Evolutionary conservation across 2,888 invertebrate genomes (phyloP), one percentile per base, ranked within the genome.

Genomic region (Torymus aiolomorphi): DNA sequence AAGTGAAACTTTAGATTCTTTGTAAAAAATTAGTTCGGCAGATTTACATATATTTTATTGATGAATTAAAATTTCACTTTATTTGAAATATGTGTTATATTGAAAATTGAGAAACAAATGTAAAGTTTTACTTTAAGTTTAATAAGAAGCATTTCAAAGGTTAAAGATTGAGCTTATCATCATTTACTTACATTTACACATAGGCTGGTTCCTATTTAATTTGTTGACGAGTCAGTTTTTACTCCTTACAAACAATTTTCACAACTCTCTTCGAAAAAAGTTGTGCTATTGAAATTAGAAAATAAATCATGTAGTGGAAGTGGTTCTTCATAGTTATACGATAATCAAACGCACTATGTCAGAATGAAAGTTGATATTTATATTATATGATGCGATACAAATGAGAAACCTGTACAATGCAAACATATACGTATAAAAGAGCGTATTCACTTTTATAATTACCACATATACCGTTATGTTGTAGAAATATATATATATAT

Each of bases 161-260:
- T 42, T 42, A 8, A 8, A 42, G 42, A 42, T 42, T 42, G 42
- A 42, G 8, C 42, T 42, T 42, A 42, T 8, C 20, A 63, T 78
- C 20, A 63, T 78, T 74, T 73, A 76, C 62, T 63, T 71, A 70
- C 52, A 79, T 54, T 69, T 76, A 73, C 16, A 24, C 59, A 75
- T 85, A 83, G 87, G 86, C 86, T 87, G 86, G 87, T 86, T 87
- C 87, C 87, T 87, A 87, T 86, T 86, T 84, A 79, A 84, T 85
- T 85, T 72, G 82, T 82, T 75, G 62, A 63, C 67, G 72, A 82
- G 63, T 69, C 67, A 79, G 74, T 83, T 82, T 76, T 78, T 62
- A 42, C 42, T 42, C 42, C 8, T 42, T 42, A 5, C 42, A 42
- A 42, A 42, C 42, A 42, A 42, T 42, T 42, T 42, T 42, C 42